These are phyloP conservation scores for Hippocampus mohnikei DNA, from an alignment of 2,113 vertebrate genomes.

Conservation along the genomic window DNA sequence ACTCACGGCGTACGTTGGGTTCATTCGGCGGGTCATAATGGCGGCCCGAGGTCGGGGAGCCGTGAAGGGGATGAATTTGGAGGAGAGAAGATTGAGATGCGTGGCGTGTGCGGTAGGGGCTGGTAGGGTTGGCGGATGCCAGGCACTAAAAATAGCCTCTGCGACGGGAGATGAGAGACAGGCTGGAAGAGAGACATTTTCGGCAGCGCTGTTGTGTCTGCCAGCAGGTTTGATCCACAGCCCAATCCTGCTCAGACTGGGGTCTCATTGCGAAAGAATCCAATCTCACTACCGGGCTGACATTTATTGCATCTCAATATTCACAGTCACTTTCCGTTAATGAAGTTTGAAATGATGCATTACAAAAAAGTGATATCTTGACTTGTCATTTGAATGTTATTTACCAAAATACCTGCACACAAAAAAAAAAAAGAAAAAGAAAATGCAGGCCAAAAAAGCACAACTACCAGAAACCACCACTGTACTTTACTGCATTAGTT, in stretches of 20 bases:
- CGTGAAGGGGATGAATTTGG: conserved; percentile 36
- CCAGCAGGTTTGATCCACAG: conserved; percentile 53
- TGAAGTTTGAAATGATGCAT: conserved; percentile 1
- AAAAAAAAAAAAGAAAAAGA: too few relatives aligned
- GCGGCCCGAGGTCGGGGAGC: conserved; percentile 31
- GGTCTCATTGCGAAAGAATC: conserved; percentile 39
- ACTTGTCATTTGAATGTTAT: too few relatives aligned
- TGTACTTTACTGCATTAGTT: too few relatives aligned
- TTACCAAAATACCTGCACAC: too few relatives aligned
- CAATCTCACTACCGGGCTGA: conserved; percentile 29
- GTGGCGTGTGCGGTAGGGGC: conserved; percentile 27
- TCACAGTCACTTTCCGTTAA: conserved; percentile 38
- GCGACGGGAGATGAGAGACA: conserved; percentile 44
- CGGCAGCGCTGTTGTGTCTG: conserved; percentile 58
- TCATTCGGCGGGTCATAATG: conserved; percentile 39
- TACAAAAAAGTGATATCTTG: too few relatives aligned
- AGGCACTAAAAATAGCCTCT: conserved; percentile 66
- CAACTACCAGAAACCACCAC: too few relatives aligned
- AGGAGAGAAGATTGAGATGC: conserved; percentile 23
- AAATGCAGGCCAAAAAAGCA: too few relatives aligned
- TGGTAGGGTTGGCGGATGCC: conserved; percentile 17
- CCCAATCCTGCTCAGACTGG: conserved; percentile 44
- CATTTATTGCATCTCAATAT: conserved; percentile 46
- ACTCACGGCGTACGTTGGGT: conserved; percentile 39
- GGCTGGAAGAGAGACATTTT: conserved; percentile 25